Conservation (phyloP, 2,888 invertebrate genomes). For the Notocelia uddmanniana region DNA sequence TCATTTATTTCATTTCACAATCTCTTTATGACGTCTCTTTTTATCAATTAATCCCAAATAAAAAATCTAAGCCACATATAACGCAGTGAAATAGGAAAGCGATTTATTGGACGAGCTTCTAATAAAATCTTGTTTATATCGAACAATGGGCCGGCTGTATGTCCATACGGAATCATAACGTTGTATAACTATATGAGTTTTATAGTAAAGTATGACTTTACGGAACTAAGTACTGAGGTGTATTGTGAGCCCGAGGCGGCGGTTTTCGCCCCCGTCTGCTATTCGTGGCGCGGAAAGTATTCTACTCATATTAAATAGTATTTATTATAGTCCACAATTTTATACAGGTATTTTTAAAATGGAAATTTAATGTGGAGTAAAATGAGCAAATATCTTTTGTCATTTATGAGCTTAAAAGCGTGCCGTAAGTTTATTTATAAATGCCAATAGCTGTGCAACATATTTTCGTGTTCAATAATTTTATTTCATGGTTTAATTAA, state of each 20-base stretch:
- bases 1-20: too few relatives aligned
- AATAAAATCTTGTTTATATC: slow-evolving; percentile 71
- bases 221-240: background rate
- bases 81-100: slow-evolving; percentile 42
- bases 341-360: slow-evolving; percentile 3
- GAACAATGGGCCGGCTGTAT: slow-evolving; percentile 50
- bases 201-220: background rate
- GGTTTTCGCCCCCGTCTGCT: slow-evolving; percentile 22
- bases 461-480: too few relatives aligned
- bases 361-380: background rate
- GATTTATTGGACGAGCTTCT: slow-evolving; percentile 60
- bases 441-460: too few relatives aligned
- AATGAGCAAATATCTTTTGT: background rate
- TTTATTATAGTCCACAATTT: slow-evolving; percentile 22
- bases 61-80: slow-evolving; percentile 38
- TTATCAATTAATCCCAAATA: slow-evolving; percentile 21
- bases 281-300: slow-evolving; percentile 13
- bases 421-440: too few relatives aligned
- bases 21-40: too few relatives aligned
- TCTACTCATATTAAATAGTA: slow-evolving; percentile 22
- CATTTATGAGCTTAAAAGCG: background rate
- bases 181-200: background rate
- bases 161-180: background rate
- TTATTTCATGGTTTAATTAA: too few relatives aligned
- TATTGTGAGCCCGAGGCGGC: slow-evolving; percentile 20